phyloP scores from a whole-genome alignment of 92 coral and sea anemone species.

The Porites divaricata region DNA sequence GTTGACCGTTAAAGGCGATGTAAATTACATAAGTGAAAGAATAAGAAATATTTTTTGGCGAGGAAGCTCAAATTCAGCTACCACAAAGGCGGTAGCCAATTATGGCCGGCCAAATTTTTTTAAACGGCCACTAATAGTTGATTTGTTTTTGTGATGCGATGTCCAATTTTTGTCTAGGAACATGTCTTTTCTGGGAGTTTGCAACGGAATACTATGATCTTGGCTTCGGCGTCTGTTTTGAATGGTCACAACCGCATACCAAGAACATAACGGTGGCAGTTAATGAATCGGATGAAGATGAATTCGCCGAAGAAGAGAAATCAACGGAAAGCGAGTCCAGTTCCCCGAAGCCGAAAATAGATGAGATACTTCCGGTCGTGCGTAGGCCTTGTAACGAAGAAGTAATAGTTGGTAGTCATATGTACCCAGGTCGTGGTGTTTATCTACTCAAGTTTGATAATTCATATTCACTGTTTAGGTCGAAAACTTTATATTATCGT shows the following conservation, averaged over 20 bases:
- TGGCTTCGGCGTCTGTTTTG: slow-evolving; percentile 97
- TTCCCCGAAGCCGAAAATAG: slow-evolving; percentile 76
- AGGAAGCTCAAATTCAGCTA: too few species aligned
- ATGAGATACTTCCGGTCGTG: slow-evolving; percentile 95
- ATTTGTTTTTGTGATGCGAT: background rate
- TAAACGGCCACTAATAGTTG: too few species aligned
- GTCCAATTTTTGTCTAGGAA: slow-evolving; percentile 58
- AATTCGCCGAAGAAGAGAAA: slow-evolving; percentile 72
- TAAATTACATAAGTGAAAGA: too few species aligned
- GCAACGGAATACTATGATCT: slow-evolving; percentile 96
- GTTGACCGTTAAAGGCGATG: too few species aligned
- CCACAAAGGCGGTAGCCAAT: too few species aligned
- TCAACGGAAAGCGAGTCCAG: slow-evolving; percentile 56
- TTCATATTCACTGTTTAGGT: slow-evolving; percentile 95
- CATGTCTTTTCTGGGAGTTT: slow-evolving; percentile 98
- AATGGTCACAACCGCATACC: slow-evolving; percentile 92
- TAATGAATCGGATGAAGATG: slow-evolving; percentile 94
- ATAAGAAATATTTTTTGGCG: too few species aligned
- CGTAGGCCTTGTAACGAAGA: slow-evolving; percentile 98
- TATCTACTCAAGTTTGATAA: slow-evolving; percentile 97
- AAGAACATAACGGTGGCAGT: slow-evolving; percentile 93
- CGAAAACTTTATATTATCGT: slow-evolving; percentile 96
- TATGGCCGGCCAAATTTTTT: too few species aligned
- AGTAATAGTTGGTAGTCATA: slow-evolving; percentile 97
- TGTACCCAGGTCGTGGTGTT: slow-evolving; percentile 98